Conservation (phyloP, 92 coral and sea anemone genomes). For the Anthopleura xanthogrammica region DNA sequence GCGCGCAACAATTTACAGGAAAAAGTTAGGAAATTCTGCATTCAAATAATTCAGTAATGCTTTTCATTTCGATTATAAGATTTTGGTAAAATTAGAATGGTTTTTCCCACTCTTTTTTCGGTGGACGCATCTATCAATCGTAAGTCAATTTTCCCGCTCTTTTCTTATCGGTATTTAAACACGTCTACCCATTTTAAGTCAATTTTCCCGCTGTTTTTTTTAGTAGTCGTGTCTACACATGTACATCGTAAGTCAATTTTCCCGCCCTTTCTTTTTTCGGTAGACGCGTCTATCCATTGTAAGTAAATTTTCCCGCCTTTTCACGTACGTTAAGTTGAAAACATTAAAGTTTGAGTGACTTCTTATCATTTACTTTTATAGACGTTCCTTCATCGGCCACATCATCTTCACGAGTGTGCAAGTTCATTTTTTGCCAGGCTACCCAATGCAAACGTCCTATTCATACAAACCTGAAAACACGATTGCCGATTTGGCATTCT, state of each 20-base stretch:
- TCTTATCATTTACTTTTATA: not conserved
- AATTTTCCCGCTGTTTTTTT: no score
- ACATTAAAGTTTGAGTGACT: not conserved
- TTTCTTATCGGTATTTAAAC: no score
- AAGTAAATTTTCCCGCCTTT: not conserved
- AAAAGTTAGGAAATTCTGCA: no score
- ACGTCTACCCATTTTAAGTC: no score
- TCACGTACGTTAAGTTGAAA: no score
- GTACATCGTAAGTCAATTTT: not conserved
- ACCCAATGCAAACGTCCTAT: constrained; percentile 16
- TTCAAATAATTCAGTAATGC: no score
- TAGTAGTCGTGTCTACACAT: no score
- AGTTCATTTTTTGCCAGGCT: constrained; percentile 36
- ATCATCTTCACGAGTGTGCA: constrained; percentile 15
- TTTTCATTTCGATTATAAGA: no score
- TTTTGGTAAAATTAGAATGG: no score
- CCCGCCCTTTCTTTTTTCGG: not conserved
- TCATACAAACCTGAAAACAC: not conserved
- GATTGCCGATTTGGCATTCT: constrained; percentile 28
- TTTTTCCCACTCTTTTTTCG: no score
- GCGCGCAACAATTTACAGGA: not conserved
- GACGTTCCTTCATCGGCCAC: not conserved
- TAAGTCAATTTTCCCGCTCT: no score
- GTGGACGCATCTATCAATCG: no score
- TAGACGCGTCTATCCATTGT: not conserved